phyloP scores from a whole-genome alignment of 2,113 vertebrate genomes.

The Dendropsophus ebraccatus region DNA sequence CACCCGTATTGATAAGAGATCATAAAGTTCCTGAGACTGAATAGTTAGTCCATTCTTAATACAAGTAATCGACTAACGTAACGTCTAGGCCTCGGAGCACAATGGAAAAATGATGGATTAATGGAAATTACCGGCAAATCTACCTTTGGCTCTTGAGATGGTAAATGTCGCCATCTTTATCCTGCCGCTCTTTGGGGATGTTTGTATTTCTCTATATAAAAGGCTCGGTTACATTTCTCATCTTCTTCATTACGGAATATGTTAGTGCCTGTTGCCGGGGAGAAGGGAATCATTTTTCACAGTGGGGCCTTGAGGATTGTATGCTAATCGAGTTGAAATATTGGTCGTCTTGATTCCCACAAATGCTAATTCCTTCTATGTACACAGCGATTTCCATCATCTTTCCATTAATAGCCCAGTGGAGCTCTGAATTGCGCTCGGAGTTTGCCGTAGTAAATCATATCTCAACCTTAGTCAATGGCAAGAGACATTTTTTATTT shows the following conservation, averaged over 20 bases:
- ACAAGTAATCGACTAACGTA: background rate
- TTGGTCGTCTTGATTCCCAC: slow-evolving; percentile 46
- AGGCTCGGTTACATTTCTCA: slow-evolving; percentile 9
- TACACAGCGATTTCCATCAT: slow-evolving; percentile 48
- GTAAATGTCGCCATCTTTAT: slow-evolving; percentile 19
- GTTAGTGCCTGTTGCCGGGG: slow-evolving; percentile 37
- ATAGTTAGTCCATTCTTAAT: background rate
- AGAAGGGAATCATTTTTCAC: slow-evolving; percentile 43
- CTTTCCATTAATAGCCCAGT: slow-evolving; percentile 37
- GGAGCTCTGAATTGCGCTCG: slow-evolving; percentile 15
- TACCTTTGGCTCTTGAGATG: background rate
- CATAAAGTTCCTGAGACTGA: background rate
- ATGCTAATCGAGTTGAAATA: slow-evolving; percentile 49
- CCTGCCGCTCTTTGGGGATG: slow-evolving; percentile 3
- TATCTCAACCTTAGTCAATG: background rate
- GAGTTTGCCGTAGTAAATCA: slow-evolving; percentile 29
- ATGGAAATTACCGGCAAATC: slow-evolving; percentile 3
- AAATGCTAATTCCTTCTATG: slow-evolving; percentile 54
- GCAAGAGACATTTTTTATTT: slow-evolving; percentile 23
- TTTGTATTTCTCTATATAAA: slow-evolving; percentile 21
- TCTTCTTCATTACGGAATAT: slow-evolving; percentile 35
- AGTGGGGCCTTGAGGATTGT: slow-evolving; percentile 47
- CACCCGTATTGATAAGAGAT: background rate
- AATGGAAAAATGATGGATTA: slow-evolving; percentile 2
- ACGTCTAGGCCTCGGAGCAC: background rate